Base-by-base conservation (phyloP, 2,797 vertebrate genomes). In the Peromyscus attwateri region DNA sequence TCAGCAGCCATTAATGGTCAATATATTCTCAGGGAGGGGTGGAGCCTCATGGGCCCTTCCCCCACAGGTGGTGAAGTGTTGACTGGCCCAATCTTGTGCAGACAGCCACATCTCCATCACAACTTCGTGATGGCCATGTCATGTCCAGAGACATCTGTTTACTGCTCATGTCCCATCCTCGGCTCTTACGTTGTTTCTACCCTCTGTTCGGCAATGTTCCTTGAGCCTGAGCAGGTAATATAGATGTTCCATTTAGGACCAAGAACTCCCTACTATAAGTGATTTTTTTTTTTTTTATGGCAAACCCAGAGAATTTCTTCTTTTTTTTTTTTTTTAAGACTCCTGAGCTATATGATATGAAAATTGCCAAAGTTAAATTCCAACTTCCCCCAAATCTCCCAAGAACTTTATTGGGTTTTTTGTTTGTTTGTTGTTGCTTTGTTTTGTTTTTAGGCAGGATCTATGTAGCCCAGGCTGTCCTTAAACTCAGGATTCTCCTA, bases 351-450 rank as follows among this genome's bases (percentile, higher is more conserved):
- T 37, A 92, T 82, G 3, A 82, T 64, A 83, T 31, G 82, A 91
- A 88, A 76, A 66, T 76, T 57, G 70, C 43, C 80, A 85, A 21
- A 84, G 82, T 95, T 75, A 91, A 92, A 92, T 93, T 92, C 37
- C 14, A 71, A 52, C 6, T 87, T 95, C 3, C 34, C n/a, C 75
- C 95, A 91, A 17, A 79, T 19, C 21, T 91, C 16, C 9, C 17
- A 85, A 52, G 29, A 52, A 25, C 2, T 25, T 75, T 60, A 75
- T 73, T 34, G 27, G 12, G 6, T 3, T 6, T 71, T 55, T 55
- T 70, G 5, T 21, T 79, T 79, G 5, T 76, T 79, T 79, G 5
- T 76, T 66, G 27, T 66, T 66, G 27, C 4, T 66, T 29, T n/a
- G 6, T 21, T 52, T 79, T 49, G 6, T 21, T 52, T 79, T 49